These are phyloP conservation scores for Apotomis capreana DNA, from an alignment of 2,888 invertebrate genomes.

Conservation along the genomic window DNA sequence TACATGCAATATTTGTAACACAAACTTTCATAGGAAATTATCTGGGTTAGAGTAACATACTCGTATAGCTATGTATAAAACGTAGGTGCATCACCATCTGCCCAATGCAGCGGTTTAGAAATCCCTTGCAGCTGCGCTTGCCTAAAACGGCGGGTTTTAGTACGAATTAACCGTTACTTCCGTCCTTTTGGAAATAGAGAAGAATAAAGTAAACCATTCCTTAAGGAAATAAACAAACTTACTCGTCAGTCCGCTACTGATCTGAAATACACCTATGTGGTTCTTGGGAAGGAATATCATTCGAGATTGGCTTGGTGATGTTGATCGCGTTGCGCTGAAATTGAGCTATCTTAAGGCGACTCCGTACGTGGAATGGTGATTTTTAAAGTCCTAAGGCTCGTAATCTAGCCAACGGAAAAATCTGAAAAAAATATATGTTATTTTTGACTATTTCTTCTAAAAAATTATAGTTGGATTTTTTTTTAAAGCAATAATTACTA, in stretches of 20 bases:
- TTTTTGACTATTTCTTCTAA: no score
- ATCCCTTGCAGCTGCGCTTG: slow-evolving; percentile 50
- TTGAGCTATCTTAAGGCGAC: no score
- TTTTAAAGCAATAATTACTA: no score
- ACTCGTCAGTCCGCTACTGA: slow-evolving; percentile 17
- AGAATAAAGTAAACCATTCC: slow-evolving; percentile 61
- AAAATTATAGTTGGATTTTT: no score
- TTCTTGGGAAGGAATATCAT: background rate
- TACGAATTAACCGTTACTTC: background rate
- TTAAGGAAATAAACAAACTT: slow-evolving; percentile 53
- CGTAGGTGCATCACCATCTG: slow-evolving; percentile 7
- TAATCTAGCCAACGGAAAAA: no score
- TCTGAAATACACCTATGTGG: slow-evolving; percentile 21
- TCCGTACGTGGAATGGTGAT: no score
- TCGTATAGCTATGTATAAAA: background rate
- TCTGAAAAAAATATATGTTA: no score
- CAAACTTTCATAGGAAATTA: background rate
- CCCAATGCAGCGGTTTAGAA: slow-evolving; percentile 56
- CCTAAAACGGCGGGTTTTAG: background rate
- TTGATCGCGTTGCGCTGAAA: no score
- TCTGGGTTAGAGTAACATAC: background rate
- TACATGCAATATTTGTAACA: no score
- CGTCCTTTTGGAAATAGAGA: background rate
- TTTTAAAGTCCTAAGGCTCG: no score
- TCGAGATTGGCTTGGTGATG: background rate